phyloP scores from a whole-genome alignment of 1,140 invertebrate genomes.

The Lordiphosa collinella region DNA sequence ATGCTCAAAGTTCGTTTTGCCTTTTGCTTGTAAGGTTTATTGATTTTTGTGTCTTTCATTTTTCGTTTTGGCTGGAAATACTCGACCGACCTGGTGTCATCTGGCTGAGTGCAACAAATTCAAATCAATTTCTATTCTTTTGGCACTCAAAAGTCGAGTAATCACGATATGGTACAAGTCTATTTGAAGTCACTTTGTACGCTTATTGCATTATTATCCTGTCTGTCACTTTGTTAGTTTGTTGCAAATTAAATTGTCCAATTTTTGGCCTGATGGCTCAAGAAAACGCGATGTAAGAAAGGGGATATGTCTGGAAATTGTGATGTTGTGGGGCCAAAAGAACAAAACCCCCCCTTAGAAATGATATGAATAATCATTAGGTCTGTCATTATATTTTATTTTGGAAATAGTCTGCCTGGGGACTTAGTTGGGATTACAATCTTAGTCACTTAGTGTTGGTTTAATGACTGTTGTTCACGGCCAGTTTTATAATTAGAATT shows the following conservation, averaged over 20 bases:
- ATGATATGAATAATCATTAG: conserved; percentile 5
- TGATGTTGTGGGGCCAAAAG: too few species aligned
- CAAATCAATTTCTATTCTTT: conserved; percentile 1
- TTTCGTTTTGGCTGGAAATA: conserved; percentile 11
- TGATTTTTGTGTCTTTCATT: conserved; percentile 50
- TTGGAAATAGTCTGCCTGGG: too few species aligned
- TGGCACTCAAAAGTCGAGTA: background rate
- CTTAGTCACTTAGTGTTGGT: too few species aligned
- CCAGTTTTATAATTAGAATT: conserved; percentile 1
- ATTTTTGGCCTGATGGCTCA: conserved; percentile 38
- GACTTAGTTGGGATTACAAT: too few species aligned
- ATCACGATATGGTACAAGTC: conserved; percentile 31
- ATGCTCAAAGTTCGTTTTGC: conserved; percentile 48
- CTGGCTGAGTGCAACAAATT: conserved; percentile 1
- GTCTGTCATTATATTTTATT: too few species aligned
- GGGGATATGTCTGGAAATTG: too few species aligned
- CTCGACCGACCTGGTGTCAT: conserved; percentile 2
- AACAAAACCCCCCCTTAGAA: background rate
- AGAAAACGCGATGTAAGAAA: conserved; percentile 27
- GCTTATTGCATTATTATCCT: conserved; percentile 72
- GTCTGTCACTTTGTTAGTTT: conserved; percentile 53
- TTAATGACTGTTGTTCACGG: too few species aligned
- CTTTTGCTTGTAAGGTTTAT: conserved; percentile 62
- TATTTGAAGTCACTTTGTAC: conserved; percentile 31
- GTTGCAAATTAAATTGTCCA: conserved; percentile 71